A percentile compares a stretch with the other conserved stretches of the same genome.
Conservation (phyloP, 2,797 vertebrate species). For the Pipistrellus pygmaeus region DNA sequence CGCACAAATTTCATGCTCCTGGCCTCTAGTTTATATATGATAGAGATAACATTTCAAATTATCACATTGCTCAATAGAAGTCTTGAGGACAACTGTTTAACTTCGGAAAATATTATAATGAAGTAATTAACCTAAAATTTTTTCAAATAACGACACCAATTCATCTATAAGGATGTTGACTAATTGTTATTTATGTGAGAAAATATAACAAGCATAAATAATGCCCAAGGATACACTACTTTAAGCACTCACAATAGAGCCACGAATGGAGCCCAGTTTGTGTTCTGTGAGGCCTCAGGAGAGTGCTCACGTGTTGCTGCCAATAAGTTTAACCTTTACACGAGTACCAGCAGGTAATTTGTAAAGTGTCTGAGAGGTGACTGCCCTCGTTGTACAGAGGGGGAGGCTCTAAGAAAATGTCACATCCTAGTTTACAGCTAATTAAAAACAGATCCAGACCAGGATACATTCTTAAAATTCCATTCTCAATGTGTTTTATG, state of each 20-base stretch:
- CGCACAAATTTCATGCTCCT: too few relatives aligned
- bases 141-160: neutral
- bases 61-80: neutral
- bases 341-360: neutral
- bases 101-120: neutral
- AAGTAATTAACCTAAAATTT: neutral
- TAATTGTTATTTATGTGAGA: neutral
- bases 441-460: neutral
- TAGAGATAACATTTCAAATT: neutral
- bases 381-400: neutral
- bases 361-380: neutral
- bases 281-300: neutral
- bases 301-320: neutral
- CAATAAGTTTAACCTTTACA: neutral
- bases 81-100: neutral
- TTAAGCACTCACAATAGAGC: neutral
- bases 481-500: neutral
- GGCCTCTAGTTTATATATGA: neutral
- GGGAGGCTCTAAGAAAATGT: neutral
- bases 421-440: neutral
- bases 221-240: neutral
- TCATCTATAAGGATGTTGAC: neutral
- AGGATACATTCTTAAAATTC: neutral
- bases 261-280: fast-evolving
- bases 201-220: neutral